These are phyloP conservation scores for Andricus quercusramuli DNA, from an alignment of 2,888 invertebrate genomes.

Conservation along the genomic window DNA sequence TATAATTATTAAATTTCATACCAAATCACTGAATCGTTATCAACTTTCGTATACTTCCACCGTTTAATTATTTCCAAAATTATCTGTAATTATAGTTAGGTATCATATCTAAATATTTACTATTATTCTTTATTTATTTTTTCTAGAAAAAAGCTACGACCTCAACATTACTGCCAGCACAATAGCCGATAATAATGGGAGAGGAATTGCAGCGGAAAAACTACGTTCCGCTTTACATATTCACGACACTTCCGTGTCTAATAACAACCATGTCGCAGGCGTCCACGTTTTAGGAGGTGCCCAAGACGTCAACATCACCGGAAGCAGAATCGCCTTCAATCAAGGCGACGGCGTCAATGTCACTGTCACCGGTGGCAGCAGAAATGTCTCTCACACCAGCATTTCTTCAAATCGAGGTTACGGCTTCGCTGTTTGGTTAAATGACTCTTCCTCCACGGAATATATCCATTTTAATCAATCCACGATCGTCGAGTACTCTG, in stretches of 20 bases:
- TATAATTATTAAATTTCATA: too few species aligned
- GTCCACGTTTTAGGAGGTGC: conserved; percentile 94
- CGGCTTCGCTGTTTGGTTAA: conserved; percentile 94
- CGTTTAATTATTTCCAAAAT: too few species aligned
- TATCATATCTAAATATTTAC: conserved; percentile 6
- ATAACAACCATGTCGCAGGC: conserved; percentile 94
- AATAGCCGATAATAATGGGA: conserved; percentile 93
- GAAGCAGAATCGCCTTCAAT: conserved; percentile 93
- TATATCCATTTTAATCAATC: conserved; percentile 91
- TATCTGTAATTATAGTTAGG: not conserved
- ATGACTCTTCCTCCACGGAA: conserved; percentile 89
- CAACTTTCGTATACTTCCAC: too few species aligned
- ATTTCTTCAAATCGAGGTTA: conserved; percentile 93
- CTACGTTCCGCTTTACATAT: conserved; percentile 93
- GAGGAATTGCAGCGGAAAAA: conserved; percentile 96
- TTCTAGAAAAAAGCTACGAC: conserved; percentile 86
- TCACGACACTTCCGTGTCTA: conserved; percentile 89
- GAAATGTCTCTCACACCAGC: conserved; percentile 93
- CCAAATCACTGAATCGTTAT: too few species aligned
- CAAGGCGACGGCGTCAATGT: conserved; percentile 97
- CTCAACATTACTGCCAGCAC: conserved; percentile 91
- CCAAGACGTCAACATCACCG: conserved; percentile 95
- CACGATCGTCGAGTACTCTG: conserved; percentile 91
- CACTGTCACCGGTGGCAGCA: conserved; percentile 95
- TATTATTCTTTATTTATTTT: conserved; percentile 25